These are phyloP conservation scores for Plutella xylostella DNA, from an alignment of 2,888 invertebrate genomes.

Conservation along the genomic window DNA sequence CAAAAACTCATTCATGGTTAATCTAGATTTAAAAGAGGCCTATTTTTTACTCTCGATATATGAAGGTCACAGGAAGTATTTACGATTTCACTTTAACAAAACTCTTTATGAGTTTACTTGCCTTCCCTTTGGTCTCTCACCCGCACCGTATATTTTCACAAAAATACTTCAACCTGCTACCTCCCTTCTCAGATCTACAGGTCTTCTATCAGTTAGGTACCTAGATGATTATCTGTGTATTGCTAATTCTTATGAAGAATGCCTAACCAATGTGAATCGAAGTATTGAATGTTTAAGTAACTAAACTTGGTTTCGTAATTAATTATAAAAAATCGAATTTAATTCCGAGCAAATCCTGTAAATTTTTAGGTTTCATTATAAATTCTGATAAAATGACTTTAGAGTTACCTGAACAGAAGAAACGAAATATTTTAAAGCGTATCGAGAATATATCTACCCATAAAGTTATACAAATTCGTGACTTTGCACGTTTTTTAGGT, in stretches of 20 bases:
- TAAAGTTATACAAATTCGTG: neutral
- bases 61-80: neutral
- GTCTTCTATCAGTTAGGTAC: neutral
- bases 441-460: neutral
- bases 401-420: neutral
- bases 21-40: neutral
- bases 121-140: neutral
- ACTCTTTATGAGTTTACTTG: neutral
- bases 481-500: conserved; percentile 1
- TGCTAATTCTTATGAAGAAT: neutral
- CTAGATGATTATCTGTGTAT: neutral
- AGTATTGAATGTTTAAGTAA: neutral
- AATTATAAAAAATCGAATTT: neutral
- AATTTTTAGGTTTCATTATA: neutral
- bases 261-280: neutral
- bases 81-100: neutral
- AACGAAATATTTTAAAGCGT: neutral
- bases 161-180: neutral
- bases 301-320: neutral
- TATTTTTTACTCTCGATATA: neutral
- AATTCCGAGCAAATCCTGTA: neutral
- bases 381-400: neutral
- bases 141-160: neutral
- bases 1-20: neutral
- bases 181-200: neutral